phyloP scores from a whole-genome alignment of 2,113 vertebrate species.

The Prionailurus viverrinus region DNA sequence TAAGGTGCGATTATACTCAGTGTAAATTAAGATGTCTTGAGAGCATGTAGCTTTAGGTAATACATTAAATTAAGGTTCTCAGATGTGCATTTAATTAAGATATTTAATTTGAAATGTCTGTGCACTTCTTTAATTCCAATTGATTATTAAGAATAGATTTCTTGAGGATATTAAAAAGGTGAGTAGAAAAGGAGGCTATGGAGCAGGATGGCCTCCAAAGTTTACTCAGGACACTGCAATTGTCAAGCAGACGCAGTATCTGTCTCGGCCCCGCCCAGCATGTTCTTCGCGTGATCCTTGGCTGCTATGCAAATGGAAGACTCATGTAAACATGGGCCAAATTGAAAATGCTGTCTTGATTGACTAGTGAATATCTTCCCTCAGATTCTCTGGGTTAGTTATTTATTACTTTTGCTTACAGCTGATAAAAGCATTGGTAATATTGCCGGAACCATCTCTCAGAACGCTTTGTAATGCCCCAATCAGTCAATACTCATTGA shows the following conservation, averaged over 20 bases:
- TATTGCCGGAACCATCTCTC: background rate
- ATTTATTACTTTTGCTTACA: background rate
- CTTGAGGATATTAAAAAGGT: constrained; percentile 37
- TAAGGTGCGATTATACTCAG: background rate
- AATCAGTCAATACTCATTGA: background rate
- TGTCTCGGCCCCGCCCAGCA: background rate
- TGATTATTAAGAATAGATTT: constrained; percentile 76
- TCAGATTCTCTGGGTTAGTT: background rate
- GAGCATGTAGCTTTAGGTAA: constrained; percentile 73
- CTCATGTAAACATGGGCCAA: background rate
- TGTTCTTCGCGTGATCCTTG: background rate
- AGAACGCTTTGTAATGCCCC: background rate
- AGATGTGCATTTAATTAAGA: constrained; percentile 80
- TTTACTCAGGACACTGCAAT: background rate
- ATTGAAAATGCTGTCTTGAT: background rate
- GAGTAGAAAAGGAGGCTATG: background rate
- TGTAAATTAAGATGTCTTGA: constrained; percentile 74
- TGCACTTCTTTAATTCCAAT: constrained; percentile 72
- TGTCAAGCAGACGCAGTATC: background rate
- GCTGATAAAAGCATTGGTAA: background rate
- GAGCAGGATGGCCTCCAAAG: background rate
- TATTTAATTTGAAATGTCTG: constrained; percentile 78
- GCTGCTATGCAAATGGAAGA: background rate
- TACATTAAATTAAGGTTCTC: constrained; percentile 78
- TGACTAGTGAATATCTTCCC: background rate